Evolutionary conservation across 2,113 vertebrate species (phyloP).

Genomic region (Rhinichthys klamathensis): DNA sequence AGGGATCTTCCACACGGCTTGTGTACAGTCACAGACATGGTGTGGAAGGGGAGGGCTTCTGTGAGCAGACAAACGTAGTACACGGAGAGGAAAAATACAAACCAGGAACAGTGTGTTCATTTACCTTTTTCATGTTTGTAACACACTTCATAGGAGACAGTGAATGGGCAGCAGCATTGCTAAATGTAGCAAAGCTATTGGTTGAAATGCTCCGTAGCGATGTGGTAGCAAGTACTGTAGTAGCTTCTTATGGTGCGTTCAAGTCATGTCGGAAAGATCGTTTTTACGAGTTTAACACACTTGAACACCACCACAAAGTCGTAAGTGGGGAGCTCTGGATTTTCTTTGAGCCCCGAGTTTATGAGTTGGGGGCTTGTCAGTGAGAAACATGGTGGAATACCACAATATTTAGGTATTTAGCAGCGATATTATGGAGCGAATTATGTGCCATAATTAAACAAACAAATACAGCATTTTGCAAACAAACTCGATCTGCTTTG

Average conservation of each 20-base stretch:
- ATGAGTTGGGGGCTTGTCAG: no score
- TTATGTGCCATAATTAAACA: no score
- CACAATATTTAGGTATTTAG: no score
- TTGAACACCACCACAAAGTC: no score
- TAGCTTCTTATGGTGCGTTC: not conserved
- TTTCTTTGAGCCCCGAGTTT: no score
- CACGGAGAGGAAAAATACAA: not conserved
- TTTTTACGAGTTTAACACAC: no score
- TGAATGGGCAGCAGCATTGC: not conserved
- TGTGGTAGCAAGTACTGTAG: not conserved
- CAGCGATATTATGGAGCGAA: no score
- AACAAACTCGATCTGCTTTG: no score
- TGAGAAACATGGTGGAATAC: no score
- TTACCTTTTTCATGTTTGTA: not conserved
- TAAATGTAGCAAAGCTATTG: not conserved
- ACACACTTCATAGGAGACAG: not conserved
- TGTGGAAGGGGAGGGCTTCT: not conserved
- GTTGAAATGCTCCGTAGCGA: not conserved
- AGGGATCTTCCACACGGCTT: conserved; percentile 30
- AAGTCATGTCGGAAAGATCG: no score
- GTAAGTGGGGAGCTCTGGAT: no score
- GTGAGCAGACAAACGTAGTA: not conserved
- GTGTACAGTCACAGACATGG: conserved; percentile 35
- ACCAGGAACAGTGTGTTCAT: not conserved
- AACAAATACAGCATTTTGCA: no score